Evolutionary conservation across 2,113 vertebrate species (phyloP).

Genomic region (Psophia crepitans): DNA sequence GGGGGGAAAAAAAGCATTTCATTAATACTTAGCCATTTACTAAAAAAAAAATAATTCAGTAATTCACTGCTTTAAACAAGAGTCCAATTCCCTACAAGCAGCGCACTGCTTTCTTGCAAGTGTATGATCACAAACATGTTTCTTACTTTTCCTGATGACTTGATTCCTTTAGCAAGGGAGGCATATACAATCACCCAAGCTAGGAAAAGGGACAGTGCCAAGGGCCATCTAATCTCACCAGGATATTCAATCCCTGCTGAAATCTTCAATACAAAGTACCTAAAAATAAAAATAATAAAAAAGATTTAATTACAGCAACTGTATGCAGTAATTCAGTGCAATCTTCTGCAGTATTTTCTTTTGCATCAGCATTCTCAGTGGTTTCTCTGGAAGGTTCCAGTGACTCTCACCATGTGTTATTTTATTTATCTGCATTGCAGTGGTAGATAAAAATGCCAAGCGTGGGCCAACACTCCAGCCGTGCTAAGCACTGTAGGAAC

Average conservation of each 20-base stretch:
- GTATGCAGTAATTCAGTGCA: not conserved
- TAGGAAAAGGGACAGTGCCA: slow-evolving; percentile 88
- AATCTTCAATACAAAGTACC: slow-evolving; percentile 97
- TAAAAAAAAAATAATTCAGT: not conserved
- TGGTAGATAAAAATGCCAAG: not conserved
- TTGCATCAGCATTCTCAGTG: not conserved
- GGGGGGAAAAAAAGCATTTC: not conserved
- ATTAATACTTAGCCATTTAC: not conserved
- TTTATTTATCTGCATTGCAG: slow-evolving; percentile 66
- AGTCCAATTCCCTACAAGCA: not conserved
- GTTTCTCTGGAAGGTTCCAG: not conserved
- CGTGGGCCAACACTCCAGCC: not conserved
- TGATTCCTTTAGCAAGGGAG: slow-evolving; percentile 97
- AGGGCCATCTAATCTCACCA: slow-evolving; percentile 92
- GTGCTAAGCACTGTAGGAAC: not conserved
- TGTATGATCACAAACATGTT: not conserved
- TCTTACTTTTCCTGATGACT: slow-evolving; percentile 97
- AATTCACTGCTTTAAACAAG: not conserved
- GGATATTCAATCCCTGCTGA: slow-evolving; percentile 96
- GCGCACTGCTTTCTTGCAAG: not conserved
- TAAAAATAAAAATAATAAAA: slow-evolving; percentile 6
- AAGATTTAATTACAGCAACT: not conserved
- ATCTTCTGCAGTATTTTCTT: not conserved
- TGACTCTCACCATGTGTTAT: not conserved
- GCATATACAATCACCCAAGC: slow-evolving; percentile 96